These are phyloP conservation scores for Platypus cylindrus DNA, from an alignment of 2,888 invertebrate species.

Conservation along the genomic window DNA sequence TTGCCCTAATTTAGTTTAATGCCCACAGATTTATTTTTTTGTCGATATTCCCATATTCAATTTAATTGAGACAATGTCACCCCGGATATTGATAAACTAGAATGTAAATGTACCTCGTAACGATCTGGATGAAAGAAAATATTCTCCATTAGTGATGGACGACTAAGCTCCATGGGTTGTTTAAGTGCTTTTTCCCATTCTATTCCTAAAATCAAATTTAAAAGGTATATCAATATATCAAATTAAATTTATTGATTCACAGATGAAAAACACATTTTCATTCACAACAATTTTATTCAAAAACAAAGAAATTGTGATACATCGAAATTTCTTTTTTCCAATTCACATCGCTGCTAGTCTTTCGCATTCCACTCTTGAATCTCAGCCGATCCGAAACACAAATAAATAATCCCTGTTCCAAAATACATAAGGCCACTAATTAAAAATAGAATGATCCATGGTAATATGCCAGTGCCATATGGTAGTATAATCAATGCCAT, in stretches of 20 bases:
- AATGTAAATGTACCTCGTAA: constrained; percentile 11
- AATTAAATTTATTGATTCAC: too few species aligned
- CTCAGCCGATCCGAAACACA: constrained; percentile 31
- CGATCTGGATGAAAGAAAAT: constrained; percentile 9
- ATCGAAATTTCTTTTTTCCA: background rate
- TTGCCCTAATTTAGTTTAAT: too few species aligned
- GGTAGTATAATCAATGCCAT: constrained; percentile 4
- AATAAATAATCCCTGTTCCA: constrained; percentile 29
- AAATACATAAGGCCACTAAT: constrained; percentile 29
- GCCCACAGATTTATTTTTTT: too few species aligned
- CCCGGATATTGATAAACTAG: constrained; percentile 3
- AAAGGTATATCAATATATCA: too few species aligned
- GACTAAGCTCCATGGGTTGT: background rate
- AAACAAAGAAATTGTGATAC: background rate
- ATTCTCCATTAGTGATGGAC: constrained; percentile 8
- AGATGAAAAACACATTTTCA: too few species aligned
- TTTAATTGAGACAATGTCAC: constrained; percentile 14
- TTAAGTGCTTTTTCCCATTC: constrained; percentile 2
- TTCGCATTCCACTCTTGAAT: constrained; percentile 31
- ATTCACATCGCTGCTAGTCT: background rate
- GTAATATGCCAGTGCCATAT: constrained; percentile 4
- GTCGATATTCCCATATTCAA: too few species aligned
- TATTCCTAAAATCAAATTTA: constrained; percentile 7
- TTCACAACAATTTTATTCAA: too few species aligned
- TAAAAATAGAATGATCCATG: constrained; percentile 32